phyloP scores from a whole-genome alignment of 2,888 invertebrate genomes.

The Yponomeuta sedellus region DNA sequence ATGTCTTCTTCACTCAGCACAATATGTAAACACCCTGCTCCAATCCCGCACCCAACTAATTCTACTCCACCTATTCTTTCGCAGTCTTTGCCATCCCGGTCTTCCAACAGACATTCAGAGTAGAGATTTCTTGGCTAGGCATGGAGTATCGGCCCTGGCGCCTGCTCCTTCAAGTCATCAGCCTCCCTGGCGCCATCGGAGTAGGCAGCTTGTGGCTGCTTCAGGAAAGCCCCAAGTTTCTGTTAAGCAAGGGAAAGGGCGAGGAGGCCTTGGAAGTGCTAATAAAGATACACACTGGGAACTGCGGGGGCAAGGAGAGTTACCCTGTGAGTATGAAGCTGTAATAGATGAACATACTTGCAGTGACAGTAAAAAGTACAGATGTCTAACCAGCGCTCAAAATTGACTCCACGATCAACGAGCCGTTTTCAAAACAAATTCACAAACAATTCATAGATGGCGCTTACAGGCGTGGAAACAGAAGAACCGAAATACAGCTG shows the following conservation, averaged over 20 bases:
- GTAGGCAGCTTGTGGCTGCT: conserved; percentile 70
- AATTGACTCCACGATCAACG: no score
- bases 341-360: background rate
- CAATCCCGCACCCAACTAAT: no score
- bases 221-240: conserved; percentile 87
- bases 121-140: conserved; percentile 49
- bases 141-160: conserved; percentile 84
- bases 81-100: conserved; percentile 52
- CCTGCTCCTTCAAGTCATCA: conserved; percentile 79
- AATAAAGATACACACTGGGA: conserved; percentile 38
- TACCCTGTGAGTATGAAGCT: conserved; percentile 39
- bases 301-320: conserved; percentile 32
- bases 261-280: conserved; percentile 70
- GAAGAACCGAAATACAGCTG: no score
- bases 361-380: no score
- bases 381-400: no score
- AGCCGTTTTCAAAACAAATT: no score
- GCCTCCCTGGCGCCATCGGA: conserved; percentile 78
- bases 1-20: no score
- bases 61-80: no score
- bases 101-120: conserved; percentile 42
- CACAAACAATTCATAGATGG: no score
- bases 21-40: background rate
- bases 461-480: no score
- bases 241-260: conserved; percentile 76